Conservation (phyloP, 2,113 vertebrate species). For the Ciconia boyciana region DNA sequence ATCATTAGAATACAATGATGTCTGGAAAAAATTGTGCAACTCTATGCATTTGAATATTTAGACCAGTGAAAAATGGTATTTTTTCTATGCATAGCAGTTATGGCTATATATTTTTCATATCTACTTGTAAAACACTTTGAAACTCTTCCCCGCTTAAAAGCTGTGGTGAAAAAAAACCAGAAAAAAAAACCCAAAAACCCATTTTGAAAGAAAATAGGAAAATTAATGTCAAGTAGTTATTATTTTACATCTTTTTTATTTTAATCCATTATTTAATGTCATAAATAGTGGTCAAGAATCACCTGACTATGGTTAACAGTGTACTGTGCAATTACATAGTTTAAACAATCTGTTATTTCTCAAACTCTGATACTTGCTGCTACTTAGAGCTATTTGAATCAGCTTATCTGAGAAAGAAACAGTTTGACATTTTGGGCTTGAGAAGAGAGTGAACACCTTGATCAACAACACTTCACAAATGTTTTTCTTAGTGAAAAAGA, state of each 20-base stretch:
- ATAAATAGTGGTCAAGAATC: neutral
- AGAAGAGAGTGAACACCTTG: neutral
- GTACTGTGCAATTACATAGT: neutral
- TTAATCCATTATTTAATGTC: neutral
- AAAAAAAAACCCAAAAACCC: neutral
- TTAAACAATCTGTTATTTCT: neutral
- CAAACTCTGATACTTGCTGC: neutral
- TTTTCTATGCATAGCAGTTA: neutral
- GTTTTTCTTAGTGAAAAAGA: neutral
- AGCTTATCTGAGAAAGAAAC: neutral
- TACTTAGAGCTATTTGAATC: neutral
- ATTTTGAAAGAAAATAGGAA: neutral
- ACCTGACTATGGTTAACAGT: neutral
- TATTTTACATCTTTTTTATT: neutral
- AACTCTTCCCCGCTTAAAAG: neutral
- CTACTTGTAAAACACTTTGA: neutral
- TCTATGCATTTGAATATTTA: neutral
- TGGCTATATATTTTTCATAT: neutral
- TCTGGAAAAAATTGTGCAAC: neutral
- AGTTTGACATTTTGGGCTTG: neutral
- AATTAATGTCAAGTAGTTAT: neutral
- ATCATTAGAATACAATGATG: neutral
- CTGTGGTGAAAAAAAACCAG: neutral
- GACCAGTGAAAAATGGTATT: rapidly evolving
- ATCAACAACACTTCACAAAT: neutral